Evolutionary conservation across 2,113 vertebrate genomes (phyloP), one percentile per base, ranked within the genome.

Genomic region (Cairina moschata): DNA sequence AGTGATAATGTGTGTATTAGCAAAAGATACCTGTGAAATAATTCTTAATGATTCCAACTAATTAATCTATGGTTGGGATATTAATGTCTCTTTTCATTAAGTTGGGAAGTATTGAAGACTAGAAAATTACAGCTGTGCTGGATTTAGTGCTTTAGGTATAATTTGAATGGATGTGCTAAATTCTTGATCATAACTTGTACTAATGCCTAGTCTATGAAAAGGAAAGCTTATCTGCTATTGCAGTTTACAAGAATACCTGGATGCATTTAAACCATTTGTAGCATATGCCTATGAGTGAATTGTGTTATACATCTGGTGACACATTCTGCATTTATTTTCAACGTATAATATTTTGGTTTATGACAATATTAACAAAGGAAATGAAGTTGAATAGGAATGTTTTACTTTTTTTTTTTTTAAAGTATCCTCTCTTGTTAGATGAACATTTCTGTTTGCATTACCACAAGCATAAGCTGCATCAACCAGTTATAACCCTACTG

Each of bases 51-150:
- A 89, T 72, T 94, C 66, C 60, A 76, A 80, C 91, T 97, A 95
- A 96, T 97, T 96, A 96, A 96, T 91, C 91, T 91, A 17, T 71
- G 93, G 93, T 31, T 95, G 84, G 86, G 94, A 93, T 90, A 91
- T 95, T 95, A 96, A 86, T 3, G 82, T 96, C 91, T 97, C 92
- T 94, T 97, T 97, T 95, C 94, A 96, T 96, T 96, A 96, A 95
- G 92, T 85, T 95, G 92, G 79, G 76, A 96, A 96, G 94, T 96
- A 94, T 93, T 94, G 96, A 93, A 95, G 95, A 95, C 92, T 94
- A 74, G 96, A 90, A 96, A 96, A 97, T 95, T 92, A 76, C 91
- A 93, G 83, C 88, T 96, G 74, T 81, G 46, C 72, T 84, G 73
- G 63, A 81, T 94, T 91, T 76, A 87, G 40, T 95, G 84, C 91